These are phyloP conservation scores for Pygmarrhopalites habei DNA, from an alignment of 1,140 invertebrate genomes.

Conservation along the genomic window DNA sequence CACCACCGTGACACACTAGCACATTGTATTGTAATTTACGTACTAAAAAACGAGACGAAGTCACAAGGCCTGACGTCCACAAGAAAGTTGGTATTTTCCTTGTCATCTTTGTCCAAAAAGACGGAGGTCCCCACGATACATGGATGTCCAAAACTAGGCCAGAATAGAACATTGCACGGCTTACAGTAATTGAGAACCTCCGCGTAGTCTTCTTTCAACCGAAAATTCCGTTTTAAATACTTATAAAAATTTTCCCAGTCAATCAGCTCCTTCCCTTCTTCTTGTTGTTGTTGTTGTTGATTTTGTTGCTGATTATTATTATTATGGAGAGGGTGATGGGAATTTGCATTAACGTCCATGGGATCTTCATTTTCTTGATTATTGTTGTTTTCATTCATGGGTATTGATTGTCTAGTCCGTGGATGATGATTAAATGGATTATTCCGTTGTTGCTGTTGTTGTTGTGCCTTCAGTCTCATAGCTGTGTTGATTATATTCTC, in stretches of 20 bases:
- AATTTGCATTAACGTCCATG: not conserved
- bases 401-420: not conserved
- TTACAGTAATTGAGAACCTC: slow-evolving; percentile 90
- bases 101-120: not conserved
- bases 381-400: not conserved
- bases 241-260: slow-evolving; percentile 27
- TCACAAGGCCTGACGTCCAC: slow-evolving; percentile 33
- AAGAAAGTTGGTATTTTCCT: not conserved
- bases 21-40: slow-evolving; percentile 17
- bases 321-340: too few relatives aligned
- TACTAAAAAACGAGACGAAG: slow-evolving; percentile 34
- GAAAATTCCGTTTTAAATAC: slow-evolving; percentile 43
- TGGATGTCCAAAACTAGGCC: slow-evolving; percentile 85
- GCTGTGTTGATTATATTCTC: slow-evolving; percentile 61
- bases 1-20: too few relatives aligned
- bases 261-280: slow-evolving; percentile 9
- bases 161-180: slow-evolving; percentile 92
- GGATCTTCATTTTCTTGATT: not conserved
- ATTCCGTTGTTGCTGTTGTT: slow-evolving; percentile 38
- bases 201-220: slow-evolving; percentile 85
- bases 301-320: not conserved
- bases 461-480: slow-evolving; percentile 65
- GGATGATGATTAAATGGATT: not conserved
- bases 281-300: not conserved
- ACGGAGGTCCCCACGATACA: slow-evolving; percentile 53